These are phyloP conservation scores for Megastigmus dorsalis DNA, from an alignment of 2,888 invertebrate species.

Conservation along the genomic window DNA sequence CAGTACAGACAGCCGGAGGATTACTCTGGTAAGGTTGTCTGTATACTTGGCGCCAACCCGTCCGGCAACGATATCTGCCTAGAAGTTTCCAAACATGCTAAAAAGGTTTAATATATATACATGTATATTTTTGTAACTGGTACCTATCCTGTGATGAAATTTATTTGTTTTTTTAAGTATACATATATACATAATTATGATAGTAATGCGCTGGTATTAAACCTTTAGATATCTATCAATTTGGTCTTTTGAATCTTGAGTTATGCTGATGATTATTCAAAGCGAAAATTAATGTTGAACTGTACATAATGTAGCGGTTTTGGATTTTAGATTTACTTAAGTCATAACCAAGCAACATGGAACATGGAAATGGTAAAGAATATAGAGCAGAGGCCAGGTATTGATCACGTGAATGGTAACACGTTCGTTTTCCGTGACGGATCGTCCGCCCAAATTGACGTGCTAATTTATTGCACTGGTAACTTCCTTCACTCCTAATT, in stretches of 20 bases:
- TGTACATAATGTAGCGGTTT: too few relatives aligned
- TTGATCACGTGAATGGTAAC: slow-evolving; percentile 75
- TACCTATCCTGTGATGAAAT: too few relatives aligned
- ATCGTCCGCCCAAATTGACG: slow-evolving; percentile 79
- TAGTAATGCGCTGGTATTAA: too few relatives aligned
- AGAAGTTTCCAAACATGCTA: slow-evolving; percentile 80
- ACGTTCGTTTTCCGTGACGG: slow-evolving; percentile 81
- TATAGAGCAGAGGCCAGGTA: slow-evolving; percentile 78
- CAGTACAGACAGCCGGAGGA: slow-evolving; percentile 85
- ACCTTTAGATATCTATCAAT: too few relatives aligned
- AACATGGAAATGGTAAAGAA: slow-evolving; percentile 76
- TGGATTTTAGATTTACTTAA: slow-evolving; percentile 78
- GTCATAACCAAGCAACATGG: slow-evolving; percentile 75
- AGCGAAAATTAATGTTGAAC: too few relatives aligned
- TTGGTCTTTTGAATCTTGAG: too few relatives aligned
- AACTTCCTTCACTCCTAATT: too few relatives aligned
- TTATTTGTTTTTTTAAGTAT: too few relatives aligned
- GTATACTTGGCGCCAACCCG: slow-evolving; percentile 90
- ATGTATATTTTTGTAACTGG: too few relatives aligned
- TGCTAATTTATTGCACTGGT: slow-evolving; percentile 83
- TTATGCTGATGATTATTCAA: too few relatives aligned
- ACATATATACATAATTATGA: too few relatives aligned
- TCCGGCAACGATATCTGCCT: slow-evolving; percentile 88
- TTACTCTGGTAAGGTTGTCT: slow-evolving; percentile 81
- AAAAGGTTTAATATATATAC: too few relatives aligned